Conservation (phyloP, 35 echinoderm and acorn worm species). For the Amphiura filiformis region DNA sequence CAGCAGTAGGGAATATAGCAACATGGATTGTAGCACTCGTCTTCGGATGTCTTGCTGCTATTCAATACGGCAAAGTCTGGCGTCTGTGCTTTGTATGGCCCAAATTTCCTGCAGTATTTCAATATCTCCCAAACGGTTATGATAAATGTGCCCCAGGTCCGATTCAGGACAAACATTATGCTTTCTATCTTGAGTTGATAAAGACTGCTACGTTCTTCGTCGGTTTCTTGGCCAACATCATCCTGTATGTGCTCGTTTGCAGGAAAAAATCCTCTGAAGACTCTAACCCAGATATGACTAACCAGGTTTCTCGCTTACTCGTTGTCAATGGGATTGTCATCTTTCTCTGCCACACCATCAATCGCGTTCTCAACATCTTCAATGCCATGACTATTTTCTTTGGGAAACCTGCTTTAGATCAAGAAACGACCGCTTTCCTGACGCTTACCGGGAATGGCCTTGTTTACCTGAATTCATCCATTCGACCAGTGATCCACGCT, state of each 20-base stretch:
- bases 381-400: neutral
- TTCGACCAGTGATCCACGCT: neutral
- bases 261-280: neutral
- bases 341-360: neutral
- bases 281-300: neutral
- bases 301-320: neutral
- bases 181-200: neutral
- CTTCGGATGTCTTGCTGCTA: neutral
- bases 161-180: neutral
- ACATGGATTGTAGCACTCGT: neutral
- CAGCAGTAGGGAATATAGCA: neutral
- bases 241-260: neutral
- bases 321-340: neutral
- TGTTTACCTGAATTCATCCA: neutral
- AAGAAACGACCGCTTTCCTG: neutral
- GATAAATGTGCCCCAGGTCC: neutral
- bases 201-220: neutral
- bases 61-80: neutral
- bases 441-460: neutral
- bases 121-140: neutral
- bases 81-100: neutral
- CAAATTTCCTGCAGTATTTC: neutral
- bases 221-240: neutral
- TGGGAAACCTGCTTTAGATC: neutral
- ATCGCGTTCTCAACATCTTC: neutral